These are phyloP conservation scores for Periophthalmus modestus DNA, from an alignment of 2,113 vertebrate genomes.

Conservation along the genomic window DNA sequence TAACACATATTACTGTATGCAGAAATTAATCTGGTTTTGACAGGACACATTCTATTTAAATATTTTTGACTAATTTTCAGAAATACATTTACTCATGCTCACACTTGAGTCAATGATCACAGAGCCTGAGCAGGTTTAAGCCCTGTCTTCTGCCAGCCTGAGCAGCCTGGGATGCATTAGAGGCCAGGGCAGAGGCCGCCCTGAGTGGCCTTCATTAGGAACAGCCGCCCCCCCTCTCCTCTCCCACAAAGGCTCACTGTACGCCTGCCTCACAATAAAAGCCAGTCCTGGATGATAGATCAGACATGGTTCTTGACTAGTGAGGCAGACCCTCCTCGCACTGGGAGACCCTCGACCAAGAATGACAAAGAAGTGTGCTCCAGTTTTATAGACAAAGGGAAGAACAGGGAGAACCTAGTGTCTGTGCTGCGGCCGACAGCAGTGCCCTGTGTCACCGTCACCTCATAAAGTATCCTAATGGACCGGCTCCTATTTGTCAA, in stretches of 20 bases:
- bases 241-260: conserved; percentile 67
- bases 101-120: not conserved
- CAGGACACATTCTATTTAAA: not conserved
- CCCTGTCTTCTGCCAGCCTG: conserved; percentile 41
- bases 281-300: conserved; percentile 68
- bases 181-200: conserved; percentile 57
- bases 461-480: conserved; percentile 78
- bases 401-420: conserved; percentile 40
- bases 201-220: conserved; percentile 65
- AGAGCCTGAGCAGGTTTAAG: conserved; percentile 6
- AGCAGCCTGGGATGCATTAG: conserved; percentile 72
- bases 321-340: conserved; percentile 29
- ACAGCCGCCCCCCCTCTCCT: conserved; percentile 23
- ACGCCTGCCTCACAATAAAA: conserved; percentile 68
- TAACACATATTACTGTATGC: not conserved
- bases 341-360: conserved; percentile 17
- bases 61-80: not conserved
- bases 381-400: conserved; percentile 60
- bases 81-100: not conserved
- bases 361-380: conserved; percentile 68
- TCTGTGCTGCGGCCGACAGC: conserved; percentile 52
- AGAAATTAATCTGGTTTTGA: not conserved
- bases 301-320: conserved; percentile 42
- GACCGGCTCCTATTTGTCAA: conserved; percentile 66
- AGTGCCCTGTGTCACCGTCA: conserved; percentile 68